phyloP scores from a whole-genome alignment of 2,113 vertebrate genomes.

The Prunella himalayana region DNA sequence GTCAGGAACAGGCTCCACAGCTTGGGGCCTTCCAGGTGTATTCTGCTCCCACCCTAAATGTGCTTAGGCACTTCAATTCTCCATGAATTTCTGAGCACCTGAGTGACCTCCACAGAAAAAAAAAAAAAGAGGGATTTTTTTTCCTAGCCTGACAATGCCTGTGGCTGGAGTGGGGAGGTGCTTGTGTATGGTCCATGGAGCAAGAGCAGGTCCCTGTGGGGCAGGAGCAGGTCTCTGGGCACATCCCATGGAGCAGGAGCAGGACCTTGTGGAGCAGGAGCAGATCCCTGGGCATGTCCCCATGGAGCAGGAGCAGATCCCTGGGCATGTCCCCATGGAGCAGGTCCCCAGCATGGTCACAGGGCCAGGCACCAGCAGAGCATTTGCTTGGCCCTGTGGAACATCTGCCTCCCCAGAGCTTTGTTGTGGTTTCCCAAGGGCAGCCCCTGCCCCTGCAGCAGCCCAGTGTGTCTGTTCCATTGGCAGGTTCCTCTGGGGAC shows the following conservation, averaged over 20 bases:
- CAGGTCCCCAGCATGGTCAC: rapidly evolving
- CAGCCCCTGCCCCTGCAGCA: neutral
- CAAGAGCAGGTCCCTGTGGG: no score
- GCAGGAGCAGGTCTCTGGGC: no score
- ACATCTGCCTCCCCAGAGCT: neutral
- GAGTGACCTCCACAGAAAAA: rapidly evolving
- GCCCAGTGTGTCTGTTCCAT: neutral
- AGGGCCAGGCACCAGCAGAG: neutral
- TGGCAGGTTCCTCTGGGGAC: neutral
- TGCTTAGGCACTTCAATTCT: neutral
- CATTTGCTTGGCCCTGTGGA: neutral
- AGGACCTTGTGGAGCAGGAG: no score
- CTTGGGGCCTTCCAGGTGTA: rapidly evolving
- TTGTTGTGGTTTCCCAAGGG: neutral
- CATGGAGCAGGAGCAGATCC: no score
- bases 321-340: no score
- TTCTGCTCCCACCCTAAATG: neutral
- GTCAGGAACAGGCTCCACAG: neutral
- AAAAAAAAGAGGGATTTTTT: neutral
- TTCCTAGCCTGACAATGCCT: neutral
- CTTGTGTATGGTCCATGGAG: rapidly evolving
- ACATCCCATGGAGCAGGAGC: no score
- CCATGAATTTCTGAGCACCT: neutral
- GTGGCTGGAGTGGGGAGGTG: neutral
- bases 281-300: no score